Evolutionary conservation across 2,797 vertebrate species (phyloP).

Genomic region (Alauda arvensis): DNA sequence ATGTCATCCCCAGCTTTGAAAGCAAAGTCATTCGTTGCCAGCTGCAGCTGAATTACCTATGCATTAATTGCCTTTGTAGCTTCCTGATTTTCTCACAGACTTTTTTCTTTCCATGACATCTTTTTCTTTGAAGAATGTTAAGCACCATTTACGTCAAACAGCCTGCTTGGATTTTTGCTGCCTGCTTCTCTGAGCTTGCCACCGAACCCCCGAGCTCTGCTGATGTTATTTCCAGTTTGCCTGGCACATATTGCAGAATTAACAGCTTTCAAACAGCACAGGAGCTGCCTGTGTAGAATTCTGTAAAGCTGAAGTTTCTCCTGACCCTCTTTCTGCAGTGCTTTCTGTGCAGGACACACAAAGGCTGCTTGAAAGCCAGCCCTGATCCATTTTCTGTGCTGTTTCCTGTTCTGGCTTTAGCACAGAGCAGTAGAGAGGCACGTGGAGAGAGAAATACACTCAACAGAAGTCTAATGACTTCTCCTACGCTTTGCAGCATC

Average conservation of each 20-base stretch:
- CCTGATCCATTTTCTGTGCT: background rate
- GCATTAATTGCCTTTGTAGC: conserved; percentile 36
- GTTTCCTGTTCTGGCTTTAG: background rate
- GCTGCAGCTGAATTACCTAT: conserved; percentile 27
- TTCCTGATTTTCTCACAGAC: background rate
- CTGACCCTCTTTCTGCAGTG: background rate
- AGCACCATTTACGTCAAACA: background rate
- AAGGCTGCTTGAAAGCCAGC: background rate
- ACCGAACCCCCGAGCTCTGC: background rate
- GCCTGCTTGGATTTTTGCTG: conserved; percentile 5
- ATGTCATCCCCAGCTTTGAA: conserved; percentile 18
- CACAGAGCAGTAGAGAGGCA: background rate
- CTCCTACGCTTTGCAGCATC: background rate
- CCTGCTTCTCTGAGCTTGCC: background rate
- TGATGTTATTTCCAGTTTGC: background rate
- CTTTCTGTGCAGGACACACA: background rate
- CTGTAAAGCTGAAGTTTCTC: background rate
- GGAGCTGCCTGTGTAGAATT: background rate
- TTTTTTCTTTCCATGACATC: background rate
- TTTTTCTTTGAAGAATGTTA: background rate
- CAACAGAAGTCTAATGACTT: background rate
- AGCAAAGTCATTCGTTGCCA: conserved; percentile 5
- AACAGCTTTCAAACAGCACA: background rate
- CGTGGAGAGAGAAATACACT: background rate
- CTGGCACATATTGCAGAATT: background rate